Conservation (phyloP, 1,140 invertebrate species). For the Hyphantria cunea region DNA sequence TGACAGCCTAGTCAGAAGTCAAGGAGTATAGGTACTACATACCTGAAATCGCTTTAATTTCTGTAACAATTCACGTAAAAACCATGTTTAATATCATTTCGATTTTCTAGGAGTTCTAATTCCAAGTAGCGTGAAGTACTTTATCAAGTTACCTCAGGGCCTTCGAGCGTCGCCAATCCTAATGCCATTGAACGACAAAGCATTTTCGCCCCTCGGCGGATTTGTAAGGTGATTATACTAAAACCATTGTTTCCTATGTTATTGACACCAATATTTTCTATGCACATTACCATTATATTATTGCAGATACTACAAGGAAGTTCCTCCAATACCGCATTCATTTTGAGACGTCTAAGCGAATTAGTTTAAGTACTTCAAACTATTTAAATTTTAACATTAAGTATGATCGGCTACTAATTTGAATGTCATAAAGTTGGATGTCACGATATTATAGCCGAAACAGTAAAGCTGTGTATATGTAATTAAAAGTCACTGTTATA, state of each 20-base stretch:
- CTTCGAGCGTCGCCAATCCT: slow-evolving; percentile 45
- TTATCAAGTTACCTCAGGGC: slow-evolving; percentile 62
- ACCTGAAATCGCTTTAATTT: slow-evolving; percentile 15
- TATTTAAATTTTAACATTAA: no score
- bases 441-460: no score
- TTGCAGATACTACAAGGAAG: slow-evolving; percentile 70
- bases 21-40: no score
- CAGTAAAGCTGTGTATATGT: no score
- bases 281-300: background rate
- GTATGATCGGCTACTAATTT: no score
- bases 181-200: slow-evolving; percentile 64
- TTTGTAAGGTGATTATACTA: slow-evolving; percentile 61
- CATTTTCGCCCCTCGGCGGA: slow-evolving; percentile 67
- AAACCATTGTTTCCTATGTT: slow-evolving; percentile 1
- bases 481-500: no score
- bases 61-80: background rate
- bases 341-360: slow-evolving; percentile 38
- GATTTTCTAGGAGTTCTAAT: slow-evolving; percentile 60
- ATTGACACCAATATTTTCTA: background rate
- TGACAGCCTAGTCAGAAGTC: no score
- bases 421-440: no score
- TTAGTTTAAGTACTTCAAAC: background rate
- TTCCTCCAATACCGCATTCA: slow-evolving; percentile 66
- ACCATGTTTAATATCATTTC: no score
- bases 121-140: slow-evolving; percentile 71